Evolutionary conservation across 2,113 vertebrate species (phyloP).

Genomic region (Leiothrix lutea): DNA sequence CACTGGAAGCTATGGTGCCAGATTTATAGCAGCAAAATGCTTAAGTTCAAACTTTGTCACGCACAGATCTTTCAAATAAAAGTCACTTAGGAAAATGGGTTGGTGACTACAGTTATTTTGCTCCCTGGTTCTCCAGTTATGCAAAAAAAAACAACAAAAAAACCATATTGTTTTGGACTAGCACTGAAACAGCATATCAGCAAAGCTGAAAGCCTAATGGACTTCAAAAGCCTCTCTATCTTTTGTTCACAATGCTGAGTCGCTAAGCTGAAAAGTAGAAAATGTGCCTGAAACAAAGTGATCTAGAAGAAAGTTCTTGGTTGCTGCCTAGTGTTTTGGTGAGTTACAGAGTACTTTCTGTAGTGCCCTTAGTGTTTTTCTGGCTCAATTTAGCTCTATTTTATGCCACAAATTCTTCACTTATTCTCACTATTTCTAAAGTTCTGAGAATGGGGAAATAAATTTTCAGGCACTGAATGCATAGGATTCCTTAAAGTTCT

Average conservation of each 20-base stretch:
- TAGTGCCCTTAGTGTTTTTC: background rate
- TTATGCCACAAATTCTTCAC: background rate
- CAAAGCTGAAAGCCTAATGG: background rate
- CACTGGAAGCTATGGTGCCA: background rate
- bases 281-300: background rate
- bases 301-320: background rate
- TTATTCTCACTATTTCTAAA: background rate
- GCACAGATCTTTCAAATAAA: background rate
- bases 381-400: background rate
- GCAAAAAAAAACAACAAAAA: background rate
- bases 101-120: background rate
- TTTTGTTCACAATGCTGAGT: background rate
- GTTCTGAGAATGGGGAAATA: background rate
- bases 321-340: background rate
- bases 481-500: background rate
- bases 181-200: background rate
- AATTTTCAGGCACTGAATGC: background rate
- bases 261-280: background rate
- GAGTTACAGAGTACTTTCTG: background rate
- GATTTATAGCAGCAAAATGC: background rate
- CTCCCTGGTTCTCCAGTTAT: background rate
- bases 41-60: background rate
- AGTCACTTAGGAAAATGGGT: background rate
- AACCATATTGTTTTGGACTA: background rate
- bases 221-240: background rate